These are phyloP conservation scores for Lasioglossum malachurum DNA, from an alignment of 2,888 invertebrate species.

Conservation along the genomic window DNA sequence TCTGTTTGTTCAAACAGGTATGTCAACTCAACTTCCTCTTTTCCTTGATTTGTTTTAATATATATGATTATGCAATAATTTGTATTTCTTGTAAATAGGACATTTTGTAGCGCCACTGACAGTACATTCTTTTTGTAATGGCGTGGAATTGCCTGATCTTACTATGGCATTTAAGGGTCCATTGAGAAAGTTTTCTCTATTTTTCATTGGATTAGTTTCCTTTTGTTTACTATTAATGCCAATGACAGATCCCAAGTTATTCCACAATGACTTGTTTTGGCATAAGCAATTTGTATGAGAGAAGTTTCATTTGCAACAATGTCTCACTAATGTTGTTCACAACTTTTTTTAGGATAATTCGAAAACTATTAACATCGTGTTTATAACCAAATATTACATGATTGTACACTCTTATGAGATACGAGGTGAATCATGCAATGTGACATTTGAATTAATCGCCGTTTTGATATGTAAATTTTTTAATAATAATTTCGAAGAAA, in stretches of 20 bases:
- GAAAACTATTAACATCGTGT: constrained; percentile 23
- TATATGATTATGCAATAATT: constrained; percentile 20
- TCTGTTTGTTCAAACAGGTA: constrained; percentile 94
- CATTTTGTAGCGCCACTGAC: constrained; percentile 95
- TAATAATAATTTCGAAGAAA: background rate
- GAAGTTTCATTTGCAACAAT: constrained; percentile 31
- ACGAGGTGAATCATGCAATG: background rate
- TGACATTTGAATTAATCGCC: background rate
- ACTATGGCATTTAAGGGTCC: constrained; percentile 87
- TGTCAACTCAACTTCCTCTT: constrained; percentile 60
- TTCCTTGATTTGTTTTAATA: constrained; percentile 31
- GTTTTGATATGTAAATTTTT: constrained; percentile 17
- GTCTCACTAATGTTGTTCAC: constrained; percentile 30
- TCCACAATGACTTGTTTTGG: constrained; percentile 88
- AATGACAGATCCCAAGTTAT: constrained; percentile 90
- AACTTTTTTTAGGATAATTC: constrained; percentile 46
- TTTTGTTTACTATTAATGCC: constrained; percentile 93
- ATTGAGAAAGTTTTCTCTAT: constrained; percentile 88
- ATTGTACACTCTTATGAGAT: constrained; percentile 12
- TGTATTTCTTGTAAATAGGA: constrained; percentile 86
- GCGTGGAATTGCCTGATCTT: constrained; percentile 98
- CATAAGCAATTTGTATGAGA: constrained; percentile 75
- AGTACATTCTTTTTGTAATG: constrained; percentile 97
- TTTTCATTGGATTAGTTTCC: constrained; percentile 90
- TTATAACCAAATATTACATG: constrained; percentile 43